Percentiles rank a stretch among this genome's conserved stretches.
These are phyloP conservation scores for Syngnathoides biaculeatus DNA, from an alignment of 2,113 vertebrate genomes.

Conservation along the genomic window DNA sequence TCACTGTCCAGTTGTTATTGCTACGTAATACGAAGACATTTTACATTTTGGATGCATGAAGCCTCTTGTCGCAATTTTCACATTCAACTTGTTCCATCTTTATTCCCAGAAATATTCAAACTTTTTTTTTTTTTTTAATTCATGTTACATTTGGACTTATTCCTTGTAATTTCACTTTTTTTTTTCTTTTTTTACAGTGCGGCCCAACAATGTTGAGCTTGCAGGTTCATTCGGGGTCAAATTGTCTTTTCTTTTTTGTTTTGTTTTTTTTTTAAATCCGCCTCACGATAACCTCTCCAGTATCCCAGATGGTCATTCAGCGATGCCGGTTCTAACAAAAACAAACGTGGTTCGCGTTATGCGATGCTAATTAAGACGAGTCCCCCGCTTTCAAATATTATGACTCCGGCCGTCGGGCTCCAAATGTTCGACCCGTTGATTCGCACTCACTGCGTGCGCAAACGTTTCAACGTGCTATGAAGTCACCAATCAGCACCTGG, in stretches of 20 bases:
- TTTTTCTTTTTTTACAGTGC: background rate
- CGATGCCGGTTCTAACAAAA: background rate
- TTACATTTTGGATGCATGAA: too few relatives aligned
- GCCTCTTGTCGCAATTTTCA: too few relatives aligned
- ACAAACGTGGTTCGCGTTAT: slow-evolving; percentile 2
- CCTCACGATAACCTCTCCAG: slow-evolving; percentile 5
- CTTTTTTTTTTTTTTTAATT: too few relatives aligned
- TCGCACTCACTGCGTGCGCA: background rate
- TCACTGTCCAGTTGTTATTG: too few relatives aligned
- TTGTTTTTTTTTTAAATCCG: background rate
- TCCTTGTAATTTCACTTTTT: background rate
- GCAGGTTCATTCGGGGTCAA: background rate
- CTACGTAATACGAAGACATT: too few relatives aligned
- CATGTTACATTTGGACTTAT: background rate
- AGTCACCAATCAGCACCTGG: slow-evolving; percentile 34
- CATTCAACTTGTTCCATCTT: too few relatives aligned
- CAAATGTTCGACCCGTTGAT: background rate
- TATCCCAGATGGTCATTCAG: background rate
- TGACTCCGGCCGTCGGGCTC: background rate
- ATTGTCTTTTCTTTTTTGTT: background rate
- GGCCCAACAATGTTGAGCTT: background rate
- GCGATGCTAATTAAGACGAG: background rate
- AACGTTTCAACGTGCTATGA: slow-evolving; percentile 15
- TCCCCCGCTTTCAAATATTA: slow-evolving; percentile 1
- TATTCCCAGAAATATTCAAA: too few relatives aligned